Conservation (phyloP, 2,888 invertebrate species). For the Tenthredo notha region DNA sequence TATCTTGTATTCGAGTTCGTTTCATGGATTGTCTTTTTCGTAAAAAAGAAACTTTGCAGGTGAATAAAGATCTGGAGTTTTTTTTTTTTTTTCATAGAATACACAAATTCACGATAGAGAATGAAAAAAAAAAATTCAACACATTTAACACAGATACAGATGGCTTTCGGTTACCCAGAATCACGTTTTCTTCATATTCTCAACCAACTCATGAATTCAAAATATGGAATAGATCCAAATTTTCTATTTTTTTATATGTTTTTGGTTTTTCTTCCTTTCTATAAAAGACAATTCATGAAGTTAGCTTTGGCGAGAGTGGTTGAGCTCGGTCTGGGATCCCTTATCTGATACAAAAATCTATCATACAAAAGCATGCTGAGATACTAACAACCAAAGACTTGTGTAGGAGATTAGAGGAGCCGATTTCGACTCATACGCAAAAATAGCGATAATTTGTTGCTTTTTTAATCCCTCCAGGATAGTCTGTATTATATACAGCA, state of each 20-base stretch:
- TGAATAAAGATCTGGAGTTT: neutral
- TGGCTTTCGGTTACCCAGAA: neutral
- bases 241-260: neutral
- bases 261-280: too few relatives aligned
- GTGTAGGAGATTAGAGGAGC: neutral
- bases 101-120: too few relatives aligned
- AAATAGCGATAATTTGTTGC: neutral
- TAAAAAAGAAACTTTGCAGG: neutral
- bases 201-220: neutral
- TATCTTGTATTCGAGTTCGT: neutral
- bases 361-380: neutral
- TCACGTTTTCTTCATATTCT: neutral
- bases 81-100: too few relatives aligned
- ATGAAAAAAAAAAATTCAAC: neutral
- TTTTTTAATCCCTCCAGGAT: neutral
- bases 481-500: neutral
- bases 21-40: neutral
- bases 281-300: neutral
- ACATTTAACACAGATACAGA: neutral
- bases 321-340: neutral
- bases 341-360: neutral
- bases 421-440: neutral
- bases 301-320: neutral
- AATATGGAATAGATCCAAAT: neutral
- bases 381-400: conserved; percentile 11